These are phyloP conservation scores for Antedon mediterranea DNA, from an alignment of 53 echinoderm and acorn worm species.

Conservation along the genomic window DNA sequence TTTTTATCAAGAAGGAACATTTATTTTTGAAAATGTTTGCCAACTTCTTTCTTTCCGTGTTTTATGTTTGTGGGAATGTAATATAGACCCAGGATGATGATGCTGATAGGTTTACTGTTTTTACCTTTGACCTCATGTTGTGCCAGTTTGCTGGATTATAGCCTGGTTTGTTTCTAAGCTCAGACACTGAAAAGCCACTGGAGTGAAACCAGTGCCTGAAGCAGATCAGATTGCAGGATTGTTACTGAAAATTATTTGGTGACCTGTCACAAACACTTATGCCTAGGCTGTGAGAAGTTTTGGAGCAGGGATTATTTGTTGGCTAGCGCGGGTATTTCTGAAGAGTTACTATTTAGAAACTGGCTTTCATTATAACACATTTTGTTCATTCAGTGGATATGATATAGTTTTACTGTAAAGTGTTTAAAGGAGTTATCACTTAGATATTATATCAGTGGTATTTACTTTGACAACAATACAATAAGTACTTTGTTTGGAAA, in stretches of 20 bases:
- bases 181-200: background rate
- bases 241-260: background rate
- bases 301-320: background rate
- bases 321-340: background rate
- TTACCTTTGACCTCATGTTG: background rate
- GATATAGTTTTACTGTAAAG: background rate
- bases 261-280: background rate
- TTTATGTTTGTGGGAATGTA: background rate
- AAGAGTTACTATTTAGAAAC: background rate
- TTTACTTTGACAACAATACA: no score
- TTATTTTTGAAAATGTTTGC: no score
- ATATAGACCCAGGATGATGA: background rate
- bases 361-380: background rate
- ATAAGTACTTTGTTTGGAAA: no score
- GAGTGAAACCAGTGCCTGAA: background rate
- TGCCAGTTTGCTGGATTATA: background rate
- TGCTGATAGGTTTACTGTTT: background rate
- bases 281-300: background rate
- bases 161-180: background rate
- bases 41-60: background rate
- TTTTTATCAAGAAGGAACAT: no score
- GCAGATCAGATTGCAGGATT: background rate
- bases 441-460: no score
- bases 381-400: background rate
- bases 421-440: no score